Conservation (phyloP, 2,113 vertebrate species). For the Dendrocopos noguchii region DNA sequence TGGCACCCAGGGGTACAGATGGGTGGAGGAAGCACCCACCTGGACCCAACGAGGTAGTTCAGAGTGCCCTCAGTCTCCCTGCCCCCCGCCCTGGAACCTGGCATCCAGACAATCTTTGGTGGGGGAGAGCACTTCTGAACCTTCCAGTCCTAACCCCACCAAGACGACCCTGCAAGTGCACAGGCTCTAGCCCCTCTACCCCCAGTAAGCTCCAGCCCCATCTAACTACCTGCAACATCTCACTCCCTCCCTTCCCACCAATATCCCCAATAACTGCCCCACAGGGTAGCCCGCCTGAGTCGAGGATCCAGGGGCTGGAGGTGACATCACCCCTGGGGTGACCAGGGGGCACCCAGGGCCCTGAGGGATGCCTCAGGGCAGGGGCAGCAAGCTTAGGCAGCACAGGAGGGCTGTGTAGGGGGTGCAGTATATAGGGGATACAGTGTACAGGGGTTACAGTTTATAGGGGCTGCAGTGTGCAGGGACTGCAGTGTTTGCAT, state of each 20-base stretch:
- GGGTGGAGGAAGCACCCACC: background rate
- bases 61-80: background rate
- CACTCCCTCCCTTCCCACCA: background rate
- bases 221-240: background rate
- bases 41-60: conserved; percentile 39
- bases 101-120: background rate
- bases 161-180: background rate
- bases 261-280: background rate
- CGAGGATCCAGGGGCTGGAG: background rate
- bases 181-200: background rate
- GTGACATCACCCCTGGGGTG: background rate
- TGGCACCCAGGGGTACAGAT: conserved; percentile 58
- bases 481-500: background rate
- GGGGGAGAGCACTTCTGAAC: background rate
- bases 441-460: background rate
- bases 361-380: background rate
- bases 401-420: background rate
- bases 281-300: background rate
- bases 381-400: background rate
- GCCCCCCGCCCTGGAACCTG: background rate
- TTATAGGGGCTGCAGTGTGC: background rate
- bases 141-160: background rate
- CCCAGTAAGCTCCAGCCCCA: background rate
- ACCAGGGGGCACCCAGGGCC: background rate
- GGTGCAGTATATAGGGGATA: background rate